Evolutionary conservation across 2,888 invertebrate species (phyloP), one percentile per base, ranked within the genome.

Genomic region (Cosmia pyralina): DNA sequence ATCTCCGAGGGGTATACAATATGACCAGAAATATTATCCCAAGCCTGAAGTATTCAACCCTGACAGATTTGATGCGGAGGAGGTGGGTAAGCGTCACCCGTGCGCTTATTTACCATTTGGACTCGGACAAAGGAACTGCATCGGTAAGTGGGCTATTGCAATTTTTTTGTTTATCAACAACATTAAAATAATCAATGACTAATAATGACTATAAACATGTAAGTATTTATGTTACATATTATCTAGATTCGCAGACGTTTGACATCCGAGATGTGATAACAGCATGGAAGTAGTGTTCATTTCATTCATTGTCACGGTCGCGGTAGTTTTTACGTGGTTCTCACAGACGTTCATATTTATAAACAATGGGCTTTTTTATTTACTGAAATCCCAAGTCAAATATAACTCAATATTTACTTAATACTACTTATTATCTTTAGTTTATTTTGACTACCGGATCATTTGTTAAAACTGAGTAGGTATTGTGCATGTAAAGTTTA

Each of bases 41-140:
- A 87, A 96, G 10, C 96, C 96, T 7, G 87, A 91, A 64, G 91
- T 89, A 69, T 96, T 96, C 79, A 92, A 95, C 80, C 96, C 96
- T 5, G 94, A 96, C 52, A 89, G 95, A 73, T 96, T 96, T 85
- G 86, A 89, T 22, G 75, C 90, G 0, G 91, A 93, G 63, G 91
- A 91, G 34, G 88, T 85, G 50, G 88, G 86, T 50, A 76, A 85
- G 8, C 88, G 93, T 5, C 92, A 92, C 75, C 85, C 90, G 0
- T 93, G 92, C 80, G 92, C 92, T 3, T 95, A 91, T 79, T 74
- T 95, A 71, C 94, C 95, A 3, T 95, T 95, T 80, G 95, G 95
- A 57, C 88, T 90, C 34, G 95, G 95, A 10, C 94, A 94, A 4
- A 89, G 95, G 60, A 93, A 93, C 70, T 96, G 95, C 75, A 93